Evolutionary conservation across 2,113 vertebrate species (phyloP).

Genomic region (Ammospiza nelsoni): DNA sequence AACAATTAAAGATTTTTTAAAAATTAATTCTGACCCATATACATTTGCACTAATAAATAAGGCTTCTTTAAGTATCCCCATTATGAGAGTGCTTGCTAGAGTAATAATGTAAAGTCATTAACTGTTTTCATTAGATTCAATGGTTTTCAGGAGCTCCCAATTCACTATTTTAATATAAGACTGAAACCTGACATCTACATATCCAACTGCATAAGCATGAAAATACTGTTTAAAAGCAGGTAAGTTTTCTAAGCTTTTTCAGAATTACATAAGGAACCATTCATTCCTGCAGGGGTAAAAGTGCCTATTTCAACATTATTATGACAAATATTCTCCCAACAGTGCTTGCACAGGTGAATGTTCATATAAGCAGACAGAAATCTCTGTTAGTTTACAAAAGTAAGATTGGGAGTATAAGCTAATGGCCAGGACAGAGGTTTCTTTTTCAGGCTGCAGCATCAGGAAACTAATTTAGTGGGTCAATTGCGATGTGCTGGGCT

Average conservation of each 20-base stretch:
- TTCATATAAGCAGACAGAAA: neutral
- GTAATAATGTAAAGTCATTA: constrained; percentile 73
- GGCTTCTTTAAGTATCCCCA: constrained; percentile 73
- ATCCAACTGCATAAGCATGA: neutral
- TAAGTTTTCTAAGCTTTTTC: neutral
- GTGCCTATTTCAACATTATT: neutral
- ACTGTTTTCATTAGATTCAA: constrained; percentile 72
- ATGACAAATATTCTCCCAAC: neutral
- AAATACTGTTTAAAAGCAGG: neutral
- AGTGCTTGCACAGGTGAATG: neutral
- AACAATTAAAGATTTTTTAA: constrained; percentile 81
- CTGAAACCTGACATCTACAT: constrained; percentile 17
- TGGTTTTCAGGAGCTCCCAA: constrained; percentile 67
- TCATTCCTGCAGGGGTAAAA: neutral
- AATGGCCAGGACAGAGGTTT: neutral
- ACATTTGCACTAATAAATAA: constrained; percentile 83
- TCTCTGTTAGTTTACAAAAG: neutral
- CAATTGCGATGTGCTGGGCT: neutral
- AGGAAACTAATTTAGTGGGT: neutral
- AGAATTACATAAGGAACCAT: neutral
- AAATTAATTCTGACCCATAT: constrained; percentile 83
- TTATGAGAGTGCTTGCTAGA: constrained; percentile 64
- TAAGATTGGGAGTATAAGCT: neutral
- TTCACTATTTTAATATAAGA: constrained; percentile 62
- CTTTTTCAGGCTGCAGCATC: neutral